phyloP scores from a whole-genome alignment of 2,113 vertebrate species.

The Martes martes region DNA sequence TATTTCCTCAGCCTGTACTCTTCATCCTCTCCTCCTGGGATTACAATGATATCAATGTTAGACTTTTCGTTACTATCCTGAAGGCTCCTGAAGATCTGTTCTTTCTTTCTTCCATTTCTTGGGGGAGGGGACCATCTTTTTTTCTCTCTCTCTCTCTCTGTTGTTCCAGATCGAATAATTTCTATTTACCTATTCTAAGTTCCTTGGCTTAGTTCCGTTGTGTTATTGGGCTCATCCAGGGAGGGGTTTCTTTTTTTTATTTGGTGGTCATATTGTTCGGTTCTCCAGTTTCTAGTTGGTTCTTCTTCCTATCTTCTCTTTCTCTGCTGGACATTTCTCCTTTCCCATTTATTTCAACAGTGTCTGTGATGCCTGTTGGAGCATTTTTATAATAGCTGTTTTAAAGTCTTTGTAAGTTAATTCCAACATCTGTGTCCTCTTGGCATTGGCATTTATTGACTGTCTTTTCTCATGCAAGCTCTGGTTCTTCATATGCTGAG shows the following conservation, averaged over 20 bases:
- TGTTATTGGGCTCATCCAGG: neutral
- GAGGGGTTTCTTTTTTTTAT: neutral
- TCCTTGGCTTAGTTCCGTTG: neutral
- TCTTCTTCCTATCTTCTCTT: slow-evolving; percentile 29
- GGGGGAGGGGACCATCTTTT: neutral
- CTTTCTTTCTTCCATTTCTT: neutral
- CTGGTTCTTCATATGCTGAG: slow-evolving; percentile 29
- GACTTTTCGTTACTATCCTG: neutral
- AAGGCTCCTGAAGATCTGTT: neutral
- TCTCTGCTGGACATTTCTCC: slow-evolving; percentile 5
- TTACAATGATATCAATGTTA: neutral
- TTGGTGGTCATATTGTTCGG: neutral
- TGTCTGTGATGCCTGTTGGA: neutral
- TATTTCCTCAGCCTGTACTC: neutral
- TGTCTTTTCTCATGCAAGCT: slow-evolving; percentile 42
- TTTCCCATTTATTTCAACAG: slow-evolving; percentile 14
- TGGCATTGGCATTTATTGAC: slow-evolving; percentile 1
- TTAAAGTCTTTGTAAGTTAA: slow-evolving; percentile 42
- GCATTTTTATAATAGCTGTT: neutral
- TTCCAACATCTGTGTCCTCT: slow-evolving; percentile 14
- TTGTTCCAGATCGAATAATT: neutral
- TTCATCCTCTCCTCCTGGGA: neutral
- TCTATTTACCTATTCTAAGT: neutral
- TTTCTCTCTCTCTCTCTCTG: neutral
- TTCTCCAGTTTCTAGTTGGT: slow-evolving; percentile 7